Conservation (phyloP, 2,888 invertebrate species). For the Xanthorhoe designata region DNA sequence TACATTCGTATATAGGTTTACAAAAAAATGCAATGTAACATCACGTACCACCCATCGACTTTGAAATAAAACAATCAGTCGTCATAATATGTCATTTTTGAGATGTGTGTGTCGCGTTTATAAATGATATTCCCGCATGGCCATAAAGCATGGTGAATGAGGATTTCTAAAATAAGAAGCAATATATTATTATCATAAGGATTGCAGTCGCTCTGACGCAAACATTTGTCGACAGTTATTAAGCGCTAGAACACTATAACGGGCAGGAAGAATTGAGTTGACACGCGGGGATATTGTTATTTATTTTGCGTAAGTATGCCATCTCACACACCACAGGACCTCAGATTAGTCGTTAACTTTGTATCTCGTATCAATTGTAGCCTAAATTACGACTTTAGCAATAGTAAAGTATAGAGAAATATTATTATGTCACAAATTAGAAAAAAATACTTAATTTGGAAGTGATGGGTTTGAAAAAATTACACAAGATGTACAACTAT, state of each 20-base stretch:
- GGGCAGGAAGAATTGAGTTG: slow-evolving; percentile 64
- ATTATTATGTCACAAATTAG: no score
- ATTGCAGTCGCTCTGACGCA: slow-evolving; percentile 77
- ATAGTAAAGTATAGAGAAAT: not conserved
- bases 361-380: not conserved
- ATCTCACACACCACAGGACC: slow-evolving; percentile 36
- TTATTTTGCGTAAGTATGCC: slow-evolving; percentile 61
- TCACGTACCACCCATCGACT: not conserved
- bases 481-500: no score
- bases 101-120: slow-evolving; percentile 69
- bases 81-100: slow-evolving; percentile 66
- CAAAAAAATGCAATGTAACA: not conserved
- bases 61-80: slow-evolving; percentile 63
- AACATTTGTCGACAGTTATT: slow-evolving; percentile 82
- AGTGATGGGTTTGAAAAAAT: no score
- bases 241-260: slow-evolving; percentile 77
- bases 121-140: slow-evolving; percentile 69
- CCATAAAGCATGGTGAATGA: slow-evolving; percentile 74
- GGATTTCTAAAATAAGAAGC: slow-evolving; percentile 82
- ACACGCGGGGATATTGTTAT: slow-evolving; percentile 65
- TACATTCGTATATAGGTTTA: not conserved
- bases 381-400: not conserved
- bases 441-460: no score
- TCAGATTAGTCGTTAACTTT: not conserved
- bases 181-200: slow-evolving; percentile 82